Evolutionary conservation across 2,797 vertebrate genomes (phyloP).

Genomic region (Scyliorhinus canicula): DNA sequence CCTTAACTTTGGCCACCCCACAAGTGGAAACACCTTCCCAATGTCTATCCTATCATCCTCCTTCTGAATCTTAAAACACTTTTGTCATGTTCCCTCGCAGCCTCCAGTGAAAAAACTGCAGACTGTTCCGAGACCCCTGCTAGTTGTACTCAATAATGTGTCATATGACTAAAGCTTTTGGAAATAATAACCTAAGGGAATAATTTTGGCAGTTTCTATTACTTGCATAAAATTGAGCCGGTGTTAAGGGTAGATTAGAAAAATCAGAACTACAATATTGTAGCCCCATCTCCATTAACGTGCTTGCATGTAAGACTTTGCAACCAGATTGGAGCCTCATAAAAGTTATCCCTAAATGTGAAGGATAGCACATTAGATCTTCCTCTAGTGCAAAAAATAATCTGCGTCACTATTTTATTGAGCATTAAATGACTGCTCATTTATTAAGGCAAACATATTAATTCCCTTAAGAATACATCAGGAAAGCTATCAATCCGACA

Average conservation of each 20-base stretch:
- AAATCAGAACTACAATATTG: background rate
- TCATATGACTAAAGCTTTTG: background rate
- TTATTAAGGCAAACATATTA: background rate
- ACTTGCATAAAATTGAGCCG: background rate
- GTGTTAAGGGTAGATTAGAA: background rate
- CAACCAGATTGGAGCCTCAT: background rate
- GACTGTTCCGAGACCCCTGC: background rate
- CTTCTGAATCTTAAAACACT: background rate
- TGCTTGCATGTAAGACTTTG: background rate
- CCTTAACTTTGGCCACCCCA: background rate
- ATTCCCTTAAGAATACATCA: background rate
- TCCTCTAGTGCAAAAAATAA: background rate
- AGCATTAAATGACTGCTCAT: background rate
- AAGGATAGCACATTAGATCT: background rate
- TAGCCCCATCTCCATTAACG: too few relatives aligned
- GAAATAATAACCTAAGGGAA: background rate
- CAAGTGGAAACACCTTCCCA: background rate
- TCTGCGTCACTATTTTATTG: background rate
- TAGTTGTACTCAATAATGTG: background rate
- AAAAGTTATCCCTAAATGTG: background rate
- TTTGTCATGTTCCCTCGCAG: background rate
- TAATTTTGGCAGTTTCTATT: background rate
- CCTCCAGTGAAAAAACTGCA: background rate
- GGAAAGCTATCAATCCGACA: background rate
- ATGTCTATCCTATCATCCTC: background rate